Percentiles rank a stretch among this genome's conserved stretches.
phyloP scores from a whole-genome alignment of 2,888 invertebrate species.

The Aquatica leii region DNA sequence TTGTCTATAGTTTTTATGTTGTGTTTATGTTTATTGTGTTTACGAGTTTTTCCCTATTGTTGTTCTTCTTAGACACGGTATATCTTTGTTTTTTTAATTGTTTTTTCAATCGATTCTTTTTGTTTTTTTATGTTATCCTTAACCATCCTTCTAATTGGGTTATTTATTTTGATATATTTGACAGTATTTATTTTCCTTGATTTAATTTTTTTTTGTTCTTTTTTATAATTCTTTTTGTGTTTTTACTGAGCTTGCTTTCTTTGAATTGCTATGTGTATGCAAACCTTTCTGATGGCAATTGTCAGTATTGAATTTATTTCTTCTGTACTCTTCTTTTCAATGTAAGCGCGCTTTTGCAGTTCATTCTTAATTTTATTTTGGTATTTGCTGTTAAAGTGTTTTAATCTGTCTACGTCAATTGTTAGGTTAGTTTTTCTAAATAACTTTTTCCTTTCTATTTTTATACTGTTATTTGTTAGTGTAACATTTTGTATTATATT shows the following conservation, averaged over 20 bases:
- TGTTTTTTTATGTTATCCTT: too few relatives aligned
- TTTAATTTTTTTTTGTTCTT: constrained; percentile 4
- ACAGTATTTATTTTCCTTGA: constrained; percentile 2
- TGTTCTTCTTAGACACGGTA: not conserved
- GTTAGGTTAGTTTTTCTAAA: constrained; percentile 3
- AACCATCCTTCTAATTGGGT: too few relatives aligned
- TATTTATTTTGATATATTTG: too few relatives aligned
- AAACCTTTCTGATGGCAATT: not conserved
- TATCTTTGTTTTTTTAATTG: too few relatives aligned
- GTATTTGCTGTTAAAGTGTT: constrained; percentile 6
- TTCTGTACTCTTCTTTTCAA: constrained; percentile 4
- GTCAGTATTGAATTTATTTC: constrained; percentile 10
- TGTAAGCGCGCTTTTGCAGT: not conserved
- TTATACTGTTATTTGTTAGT: not conserved
- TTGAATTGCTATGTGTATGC: not conserved
- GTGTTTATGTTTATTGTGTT: too few relatives aligned
- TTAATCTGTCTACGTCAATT: constrained; percentile 5
- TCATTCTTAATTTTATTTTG: constrained; percentile 9
- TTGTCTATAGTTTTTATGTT: too few relatives aligned
- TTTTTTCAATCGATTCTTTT: too few relatives aligned
- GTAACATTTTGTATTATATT: too few relatives aligned
- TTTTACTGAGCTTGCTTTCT: not conserved
- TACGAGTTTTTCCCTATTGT: not conserved
- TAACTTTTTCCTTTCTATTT: not conserved
- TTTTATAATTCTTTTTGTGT: not conserved